Conservation (phyloP, 2,888 invertebrate genomes). For the Cataglyphis rosenhaueri region DNA sequence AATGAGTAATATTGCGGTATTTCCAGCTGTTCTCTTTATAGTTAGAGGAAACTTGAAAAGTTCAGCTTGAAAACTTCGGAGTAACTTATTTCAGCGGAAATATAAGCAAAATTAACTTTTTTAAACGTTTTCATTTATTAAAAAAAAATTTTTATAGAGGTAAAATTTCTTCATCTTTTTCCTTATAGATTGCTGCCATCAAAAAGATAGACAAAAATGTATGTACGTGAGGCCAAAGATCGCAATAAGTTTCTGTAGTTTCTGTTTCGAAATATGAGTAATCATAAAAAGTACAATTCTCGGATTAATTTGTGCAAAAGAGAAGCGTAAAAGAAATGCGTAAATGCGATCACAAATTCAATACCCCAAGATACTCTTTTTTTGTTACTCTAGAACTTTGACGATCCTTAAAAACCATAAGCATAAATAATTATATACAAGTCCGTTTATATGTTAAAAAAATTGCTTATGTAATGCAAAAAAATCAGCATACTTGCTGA, state of each 20-base stretch:
- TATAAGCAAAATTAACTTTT: conserved; percentile 8
- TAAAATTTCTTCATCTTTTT: neutral
- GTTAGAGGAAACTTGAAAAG: neutral
- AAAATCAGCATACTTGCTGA: conserved; percentile 30
- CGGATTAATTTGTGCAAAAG: conserved; percentile 45
- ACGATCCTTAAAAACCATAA: conserved; percentile 15
- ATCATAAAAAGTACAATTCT: conserved; percentile 47
- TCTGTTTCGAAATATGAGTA: conserved; percentile 57
- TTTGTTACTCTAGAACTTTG: neutral
- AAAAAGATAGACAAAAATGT: neutral
- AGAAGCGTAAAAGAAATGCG: conserved; percentile 8
- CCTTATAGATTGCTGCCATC: neutral
- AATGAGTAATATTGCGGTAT: conserved; percentile 1
- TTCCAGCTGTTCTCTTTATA: neutral
- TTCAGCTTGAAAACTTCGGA: neutral
- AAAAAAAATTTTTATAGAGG: neutral
- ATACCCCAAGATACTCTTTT: conserved; percentile 11
- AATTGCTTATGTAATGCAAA: conserved; percentile 22
- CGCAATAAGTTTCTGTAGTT: conserved; percentile 43
- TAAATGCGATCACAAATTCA: conserved; percentile 12
- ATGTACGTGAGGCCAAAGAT: conserved; percentile 23
- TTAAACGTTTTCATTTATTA: neutral
- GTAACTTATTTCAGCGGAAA: neutral
- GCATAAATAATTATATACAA: conserved; percentile 40
- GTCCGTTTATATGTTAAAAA: neutral